Conservation (phyloP, 2,888 invertebrate genomes). For the Syrphus vitripennis region DNA sequence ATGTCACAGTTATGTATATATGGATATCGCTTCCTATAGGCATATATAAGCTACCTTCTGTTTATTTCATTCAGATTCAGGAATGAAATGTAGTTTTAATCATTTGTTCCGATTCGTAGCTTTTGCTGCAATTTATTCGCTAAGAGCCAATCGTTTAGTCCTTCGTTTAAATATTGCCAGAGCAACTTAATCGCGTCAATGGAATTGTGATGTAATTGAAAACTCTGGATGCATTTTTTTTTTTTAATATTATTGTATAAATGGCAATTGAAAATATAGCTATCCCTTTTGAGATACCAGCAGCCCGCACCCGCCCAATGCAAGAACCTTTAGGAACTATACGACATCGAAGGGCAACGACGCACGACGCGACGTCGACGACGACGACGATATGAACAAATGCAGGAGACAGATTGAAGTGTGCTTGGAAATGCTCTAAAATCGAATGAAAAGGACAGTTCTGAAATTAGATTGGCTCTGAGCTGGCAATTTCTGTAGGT, state of each 20-base stretch:
- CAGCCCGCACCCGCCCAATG: background rate
- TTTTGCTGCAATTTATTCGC: constrained; percentile 26
- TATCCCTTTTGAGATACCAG: no score
- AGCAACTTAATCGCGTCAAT: constrained; percentile 54
- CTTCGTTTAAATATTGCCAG: constrained; percentile 55
- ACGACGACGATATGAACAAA: background rate
- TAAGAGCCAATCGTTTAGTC: constrained; percentile 34
- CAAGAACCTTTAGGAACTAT: background rate
- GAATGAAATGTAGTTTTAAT: constrained; percentile 10
- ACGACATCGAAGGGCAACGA: background rate
- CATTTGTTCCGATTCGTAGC: background rate
- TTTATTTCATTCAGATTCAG: background rate
- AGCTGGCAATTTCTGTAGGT: background rate
- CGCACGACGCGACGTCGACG: background rate
- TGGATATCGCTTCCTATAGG: no score
- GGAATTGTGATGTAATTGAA: constrained; percentile 57
- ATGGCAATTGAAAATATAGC: constrained; percentile 28
- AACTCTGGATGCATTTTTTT: constrained; percentile 24
- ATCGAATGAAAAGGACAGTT: constrained; percentile 24
- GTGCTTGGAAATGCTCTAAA: constrained; percentile 22
- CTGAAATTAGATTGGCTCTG: constrained; percentile 32
- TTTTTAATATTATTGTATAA: constrained; percentile 9
- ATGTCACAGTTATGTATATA: no score
- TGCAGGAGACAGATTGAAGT: constrained; percentile 40
- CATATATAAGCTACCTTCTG: background rate